Conservation (phyloP, 1,140 invertebrate genomes). For the Pararge aegeria region DNA sequence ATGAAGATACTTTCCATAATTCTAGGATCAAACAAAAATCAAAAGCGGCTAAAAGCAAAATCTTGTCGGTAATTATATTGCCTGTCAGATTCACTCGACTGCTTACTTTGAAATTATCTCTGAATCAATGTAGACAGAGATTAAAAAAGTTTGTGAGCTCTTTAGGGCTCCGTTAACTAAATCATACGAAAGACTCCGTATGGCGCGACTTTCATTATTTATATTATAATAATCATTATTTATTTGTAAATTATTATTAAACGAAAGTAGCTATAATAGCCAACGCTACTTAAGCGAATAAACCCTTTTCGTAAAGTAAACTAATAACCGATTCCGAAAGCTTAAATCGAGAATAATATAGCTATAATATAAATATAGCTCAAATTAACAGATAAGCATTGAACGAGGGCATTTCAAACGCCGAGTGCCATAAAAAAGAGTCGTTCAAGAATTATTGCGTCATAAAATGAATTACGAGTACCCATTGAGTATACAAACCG, state of each 20-base stretch:
- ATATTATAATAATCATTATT: too few relatives aligned
- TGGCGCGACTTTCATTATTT: too few relatives aligned
- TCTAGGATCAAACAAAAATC: background rate
- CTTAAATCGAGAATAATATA: too few relatives aligned
- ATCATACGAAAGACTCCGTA: too few relatives aligned
- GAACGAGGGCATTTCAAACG: slow-evolving; percentile 9
- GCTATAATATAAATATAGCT: too few relatives aligned
- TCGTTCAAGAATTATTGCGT: slow-evolving; percentile 18
- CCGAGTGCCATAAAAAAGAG: slow-evolving; percentile 17
- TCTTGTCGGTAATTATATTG: background rate
- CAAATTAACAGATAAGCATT: slow-evolving; percentile 12
- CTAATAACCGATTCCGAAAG: too few relatives aligned
- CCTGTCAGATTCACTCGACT: background rate
- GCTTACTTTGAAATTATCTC: background rate
- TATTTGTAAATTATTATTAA: too few relatives aligned
- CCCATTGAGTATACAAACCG: background rate
- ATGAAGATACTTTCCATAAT: background rate
- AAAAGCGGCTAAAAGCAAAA: background rate
- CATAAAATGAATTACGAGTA: slow-evolving; percentile 24
- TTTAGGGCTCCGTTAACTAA: background rate
- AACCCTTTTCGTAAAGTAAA: too few relatives aligned
- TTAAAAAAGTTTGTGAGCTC: background rate
- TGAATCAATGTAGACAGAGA: background rate
- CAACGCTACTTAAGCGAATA: too few relatives aligned
- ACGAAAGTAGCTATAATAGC: too few relatives aligned